Conservation (phyloP, 1,140 invertebrate genomes). For the Acromyrmex heyeri region DNA sequence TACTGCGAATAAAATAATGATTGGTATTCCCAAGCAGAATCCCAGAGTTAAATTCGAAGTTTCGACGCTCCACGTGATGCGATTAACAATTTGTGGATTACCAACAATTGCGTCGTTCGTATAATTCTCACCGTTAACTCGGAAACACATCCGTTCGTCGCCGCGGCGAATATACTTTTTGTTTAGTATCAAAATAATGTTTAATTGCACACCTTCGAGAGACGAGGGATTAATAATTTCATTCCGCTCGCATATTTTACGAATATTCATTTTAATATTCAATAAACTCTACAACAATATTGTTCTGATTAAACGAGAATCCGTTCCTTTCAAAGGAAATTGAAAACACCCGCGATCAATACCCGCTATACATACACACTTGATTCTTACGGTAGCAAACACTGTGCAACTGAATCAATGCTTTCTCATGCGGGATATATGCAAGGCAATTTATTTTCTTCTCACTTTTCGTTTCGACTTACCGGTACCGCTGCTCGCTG, state of each 20-base stretch:
- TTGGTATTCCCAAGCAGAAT: background rate
- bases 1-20: constrained; percentile 31
- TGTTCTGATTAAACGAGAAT: background rate
- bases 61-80: constrained; percentile 8
- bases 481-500: constrained; percentile 91
- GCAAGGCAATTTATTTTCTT: background rate
- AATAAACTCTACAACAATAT: background rate
- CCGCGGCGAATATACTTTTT: constrained; percentile 6
- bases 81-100: constrained; percentile 48
- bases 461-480: constrained; percentile 67
- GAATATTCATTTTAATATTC: background rate
- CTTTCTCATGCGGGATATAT: constrained; percentile 19
- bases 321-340: constrained; percentile 14
- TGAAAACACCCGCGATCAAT: constrained; percentile 6
- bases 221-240: constrained; percentile 15
- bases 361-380: background rate
- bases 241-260: background rate
- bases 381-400: background rate
- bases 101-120: background rate
- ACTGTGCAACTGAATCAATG: constrained; percentile 3
- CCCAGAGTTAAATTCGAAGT: constrained; percentile 44
- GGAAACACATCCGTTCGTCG: background rate
- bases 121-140: constrained; percentile 16
- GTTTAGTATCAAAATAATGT: background rate
- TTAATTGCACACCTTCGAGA: constrained; percentile 1